These are phyloP conservation scores for Porphyrio hochstetteri DNA, from an alignment of 2,113 vertebrate species.

Conservation along the genomic window DNA sequence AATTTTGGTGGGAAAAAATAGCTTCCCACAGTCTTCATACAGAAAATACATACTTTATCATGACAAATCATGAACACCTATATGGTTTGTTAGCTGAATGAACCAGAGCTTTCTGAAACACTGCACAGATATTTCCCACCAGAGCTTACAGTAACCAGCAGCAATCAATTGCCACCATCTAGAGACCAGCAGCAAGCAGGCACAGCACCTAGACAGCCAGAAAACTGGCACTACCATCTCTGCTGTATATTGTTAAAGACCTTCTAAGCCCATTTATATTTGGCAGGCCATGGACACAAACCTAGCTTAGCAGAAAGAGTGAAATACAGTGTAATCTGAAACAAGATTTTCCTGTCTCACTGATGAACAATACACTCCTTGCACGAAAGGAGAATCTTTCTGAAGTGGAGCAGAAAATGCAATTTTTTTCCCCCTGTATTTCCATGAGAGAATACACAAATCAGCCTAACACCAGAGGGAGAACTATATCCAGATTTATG, in stretches of 20 bases:
- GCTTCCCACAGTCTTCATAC: not conserved
- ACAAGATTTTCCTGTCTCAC: not conserved
- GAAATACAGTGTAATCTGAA: not conserved
- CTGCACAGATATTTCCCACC: not conserved
- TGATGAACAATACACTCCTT: not conserved
- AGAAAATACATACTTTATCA: not conserved
- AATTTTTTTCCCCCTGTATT: fast-evolving
- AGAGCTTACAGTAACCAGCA: fast-evolving
- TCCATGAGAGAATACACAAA: not conserved
- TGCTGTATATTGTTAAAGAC: not conserved
- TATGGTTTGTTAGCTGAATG: not conserved
- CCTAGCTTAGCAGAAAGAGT: not conserved
- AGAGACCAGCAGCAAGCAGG: not conserved
- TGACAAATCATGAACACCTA: not conserved
- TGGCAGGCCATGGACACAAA: not conserved
- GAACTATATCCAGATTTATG: not conserved
- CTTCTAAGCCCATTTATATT: not conserved
- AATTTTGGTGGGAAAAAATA: not conserved
- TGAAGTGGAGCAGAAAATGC: not conserved
- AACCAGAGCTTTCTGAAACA: not conserved
- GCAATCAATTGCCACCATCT: not conserved
- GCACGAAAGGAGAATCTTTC: not conserved
- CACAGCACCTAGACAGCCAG: not conserved
- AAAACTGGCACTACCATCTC: not conserved
- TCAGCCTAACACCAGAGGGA: not conserved